Evolutionary conservation across 2,888 invertebrate species (phyloP), one percentile per base, ranked within the genome.

Genomic region (Melipona bicolor): DNA sequence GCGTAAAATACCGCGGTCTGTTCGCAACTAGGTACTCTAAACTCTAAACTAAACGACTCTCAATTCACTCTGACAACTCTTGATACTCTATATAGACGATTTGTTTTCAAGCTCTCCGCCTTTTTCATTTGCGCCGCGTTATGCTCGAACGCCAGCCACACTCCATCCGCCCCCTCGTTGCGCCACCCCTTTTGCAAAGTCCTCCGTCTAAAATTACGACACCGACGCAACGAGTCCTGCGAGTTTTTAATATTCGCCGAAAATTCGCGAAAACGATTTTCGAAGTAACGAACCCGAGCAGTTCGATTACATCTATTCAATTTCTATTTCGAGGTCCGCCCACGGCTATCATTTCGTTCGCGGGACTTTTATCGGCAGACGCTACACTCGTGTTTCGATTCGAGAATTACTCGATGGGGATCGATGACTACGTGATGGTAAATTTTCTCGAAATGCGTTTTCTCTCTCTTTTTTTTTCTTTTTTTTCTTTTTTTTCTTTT

Each of bases 321-420:
- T 73, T 73, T 73, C 52, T 43, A 43, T 73, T 64, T 64, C 36
- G 62, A 73, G 32, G 73, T 64, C 52, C 36, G 50, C 73, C 64
- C 50, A 17, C 13, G 62, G 50, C 27, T 24, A 59, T 32, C 59
- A 50, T 73, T 73, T n/a, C n/a, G 52, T 50, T 52, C 50, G 43
- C 43, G 52, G 36, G n/a, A 64, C 64, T 64, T 73, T 73, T 36
- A 73, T 73, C 64, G 50, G 9, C 36, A 52, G 32, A n/a, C 13
- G 21, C 21, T 13, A n/a, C n/a, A n/a, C 24, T 9, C n/a, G 24
- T n/a, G n/a, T 64, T 36, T n/a, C 73, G 52, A 52, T 32, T 13
- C 64, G 32, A 64, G 50, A 73, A 64, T 73, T 52, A 73, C 73
- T 62, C 72, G 43, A 50, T 61, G 15, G 9, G 9, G 9, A 43